These are phyloP conservation scores for Anodontia alba DNA, from an alignment of 2,888 invertebrate genomes.

Conservation along the genomic window DNA sequence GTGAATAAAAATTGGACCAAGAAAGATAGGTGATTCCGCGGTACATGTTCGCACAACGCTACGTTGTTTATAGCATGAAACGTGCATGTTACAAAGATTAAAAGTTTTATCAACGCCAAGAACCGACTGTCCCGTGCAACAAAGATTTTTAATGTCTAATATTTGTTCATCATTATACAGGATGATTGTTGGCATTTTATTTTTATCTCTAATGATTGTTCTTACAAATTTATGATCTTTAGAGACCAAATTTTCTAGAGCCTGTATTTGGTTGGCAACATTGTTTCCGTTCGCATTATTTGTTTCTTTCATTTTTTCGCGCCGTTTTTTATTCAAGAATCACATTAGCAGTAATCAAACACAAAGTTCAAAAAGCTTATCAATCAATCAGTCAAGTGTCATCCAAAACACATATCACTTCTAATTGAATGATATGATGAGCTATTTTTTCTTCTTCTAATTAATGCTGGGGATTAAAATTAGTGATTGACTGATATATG, in stretches of 20 bases:
- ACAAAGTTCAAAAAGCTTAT: too few relatives aligned
- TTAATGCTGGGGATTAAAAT: too few relatives aligned
- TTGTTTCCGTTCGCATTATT: constrained; percentile 14
- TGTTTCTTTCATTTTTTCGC: neutral
- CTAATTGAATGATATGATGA: too few relatives aligned
- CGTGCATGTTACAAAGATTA: constrained; percentile 37
- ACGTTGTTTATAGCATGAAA: constrained; percentile 42
- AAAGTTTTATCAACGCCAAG: constrained; percentile 49
- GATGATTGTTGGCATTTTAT: constrained; percentile 36
- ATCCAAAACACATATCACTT: too few relatives aligned
- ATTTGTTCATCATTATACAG: constrained; percentile 47
- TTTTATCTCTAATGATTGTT: constrained; percentile 3
- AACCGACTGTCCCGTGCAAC: constrained; percentile 42
- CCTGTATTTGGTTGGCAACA: constrained; percentile 33
- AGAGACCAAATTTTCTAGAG: constrained; percentile 35
- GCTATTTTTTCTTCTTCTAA: too few relatives aligned
- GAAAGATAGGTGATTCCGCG: constrained; percentile 33
- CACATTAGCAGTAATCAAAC: too few relatives aligned
- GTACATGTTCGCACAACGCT: constrained; percentile 22
- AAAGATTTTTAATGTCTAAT: constrained; percentile 39
- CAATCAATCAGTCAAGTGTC: too few relatives aligned
- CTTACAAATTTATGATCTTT: constrained; percentile 26
- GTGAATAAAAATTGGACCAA: constrained; percentile 50
- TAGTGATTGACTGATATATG: too few relatives aligned
- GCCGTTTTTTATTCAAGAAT: too few relatives aligned